Evolutionary conservation across 1,140 invertebrate species (phyloP).

Genomic region (Drosophila punjabiensis): DNA sequence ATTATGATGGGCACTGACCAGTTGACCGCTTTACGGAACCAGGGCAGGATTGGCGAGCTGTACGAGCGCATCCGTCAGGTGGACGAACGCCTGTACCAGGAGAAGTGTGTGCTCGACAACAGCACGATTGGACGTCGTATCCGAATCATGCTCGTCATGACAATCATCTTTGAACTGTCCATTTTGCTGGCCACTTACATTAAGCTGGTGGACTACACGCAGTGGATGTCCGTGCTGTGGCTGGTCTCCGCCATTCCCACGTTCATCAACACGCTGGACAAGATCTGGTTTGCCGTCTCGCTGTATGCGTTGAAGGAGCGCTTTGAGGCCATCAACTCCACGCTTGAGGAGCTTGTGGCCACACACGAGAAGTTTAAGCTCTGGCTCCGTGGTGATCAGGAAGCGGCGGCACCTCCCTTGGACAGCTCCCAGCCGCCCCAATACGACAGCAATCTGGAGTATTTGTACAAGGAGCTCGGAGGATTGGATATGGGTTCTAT

Average conservation of each 20-base stretch:
- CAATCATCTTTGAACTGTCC: constrained; percentile 74
- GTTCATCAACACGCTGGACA: constrained; percentile 77
- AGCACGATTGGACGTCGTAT: constrained; percentile 60
- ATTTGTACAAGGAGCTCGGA: constrained; percentile 73
- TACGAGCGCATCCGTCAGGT: constrained; percentile 77
- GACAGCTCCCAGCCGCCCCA: constrained; percentile 60
- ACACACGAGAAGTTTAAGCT: constrained; percentile 69
- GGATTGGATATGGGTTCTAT: constrained; percentile 60
- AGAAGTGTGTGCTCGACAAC: constrained; percentile 72
- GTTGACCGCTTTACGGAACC: constrained; percentile 70
- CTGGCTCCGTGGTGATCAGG: constrained; percentile 50
- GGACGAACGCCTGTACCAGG: constrained; percentile 72
- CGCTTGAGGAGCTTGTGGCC: constrained; percentile 67
- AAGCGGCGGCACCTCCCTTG: constrained; percentile 9
- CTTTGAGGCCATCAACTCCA: constrained; percentile 75
- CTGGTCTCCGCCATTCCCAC: constrained; percentile 73
- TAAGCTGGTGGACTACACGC: constrained; percentile 64
- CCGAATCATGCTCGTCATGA: constrained; percentile 67
- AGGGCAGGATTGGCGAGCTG: constrained; percentile 64
- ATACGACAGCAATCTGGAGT: constrained; percentile 74
- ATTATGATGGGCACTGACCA: constrained; percentile 84
- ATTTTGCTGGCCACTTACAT: constrained; percentile 69
- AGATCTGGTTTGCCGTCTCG: constrained; percentile 82
- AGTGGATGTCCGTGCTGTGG: constrained; percentile 75
- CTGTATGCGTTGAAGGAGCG: constrained; percentile 76